Evolutionary conservation across 1,140 invertebrate genomes (phyloP).

Genomic region (Caenorhabditis tropicalis): DNA sequence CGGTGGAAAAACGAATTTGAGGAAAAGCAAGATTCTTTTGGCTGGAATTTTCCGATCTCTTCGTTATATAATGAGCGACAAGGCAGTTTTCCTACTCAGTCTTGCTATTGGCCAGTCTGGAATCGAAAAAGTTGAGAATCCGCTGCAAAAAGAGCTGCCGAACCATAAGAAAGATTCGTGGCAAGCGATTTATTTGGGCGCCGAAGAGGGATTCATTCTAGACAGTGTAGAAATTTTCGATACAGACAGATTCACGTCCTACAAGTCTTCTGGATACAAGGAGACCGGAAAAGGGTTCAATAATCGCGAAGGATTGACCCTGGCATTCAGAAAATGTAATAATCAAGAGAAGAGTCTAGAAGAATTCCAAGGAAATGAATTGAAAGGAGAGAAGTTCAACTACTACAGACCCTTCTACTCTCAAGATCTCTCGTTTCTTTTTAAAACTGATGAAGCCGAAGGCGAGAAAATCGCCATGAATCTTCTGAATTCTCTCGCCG

Average conservation of each 20-base stretch:
- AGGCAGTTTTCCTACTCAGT: conserved; percentile 59
- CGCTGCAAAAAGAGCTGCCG: conserved; percentile 41
- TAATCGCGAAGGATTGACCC: conserved; percentile 6
- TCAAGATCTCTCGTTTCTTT: conserved; percentile 52
- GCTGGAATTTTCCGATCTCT: conserved; percentile 58
- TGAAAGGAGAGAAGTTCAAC: neutral
- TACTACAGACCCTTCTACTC: conserved; percentile 39
- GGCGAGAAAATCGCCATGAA: conserved; percentile 15
- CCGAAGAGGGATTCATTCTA: conserved; percentile 53
- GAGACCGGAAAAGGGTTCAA: conserved; percentile 48
- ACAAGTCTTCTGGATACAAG: conserved; percentile 48
- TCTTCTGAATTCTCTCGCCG: conserved; percentile 14
- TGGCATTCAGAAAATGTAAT: conserved; percentile 36
- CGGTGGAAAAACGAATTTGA: conserved; percentile 66
- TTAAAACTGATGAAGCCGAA: neutral
- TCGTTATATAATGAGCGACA: conserved; percentile 25
- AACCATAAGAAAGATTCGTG: conserved; percentile 64
- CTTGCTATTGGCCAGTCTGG: conserved; percentile 61
- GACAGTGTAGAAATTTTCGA: conserved; percentile 53
- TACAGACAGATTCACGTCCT: conserved; percentile 35
- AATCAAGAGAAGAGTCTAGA: neutral
- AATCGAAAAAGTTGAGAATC: neutral
- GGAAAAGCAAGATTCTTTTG: conserved; percentile 54
- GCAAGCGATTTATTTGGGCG: conserved; percentile 61
- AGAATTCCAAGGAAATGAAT: neutral